A percentile compares a stretch with the other conserved stretches of the same genome.
These are phyloP conservation scores for Artemia sinica DNA, from an alignment of 2,888 invertebrate genomes.

Conservation along the genomic window DNA sequence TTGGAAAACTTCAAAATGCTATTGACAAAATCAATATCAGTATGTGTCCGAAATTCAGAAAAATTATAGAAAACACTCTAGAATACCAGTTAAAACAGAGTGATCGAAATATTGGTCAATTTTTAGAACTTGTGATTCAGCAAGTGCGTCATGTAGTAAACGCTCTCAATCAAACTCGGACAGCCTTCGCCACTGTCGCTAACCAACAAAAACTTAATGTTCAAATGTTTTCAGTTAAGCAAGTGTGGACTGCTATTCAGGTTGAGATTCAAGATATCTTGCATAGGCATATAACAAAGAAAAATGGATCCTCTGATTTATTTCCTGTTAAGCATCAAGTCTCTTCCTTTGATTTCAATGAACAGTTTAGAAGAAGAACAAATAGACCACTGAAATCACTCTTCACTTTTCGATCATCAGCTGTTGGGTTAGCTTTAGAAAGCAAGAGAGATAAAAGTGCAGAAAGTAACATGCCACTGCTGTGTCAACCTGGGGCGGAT, in stretches of 20 bases:
- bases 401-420: slow-evolving; percentile 52
- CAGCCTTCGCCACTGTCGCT: slow-evolving; percentile 5
- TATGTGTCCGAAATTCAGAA: slow-evolving; percentile 10
- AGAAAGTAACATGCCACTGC: slow-evolving; percentile 42
- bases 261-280: slow-evolving; percentile 27
- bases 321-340: slow-evolving; percentile 24
- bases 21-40: slow-evolving; percentile 7
- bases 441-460: slow-evolving; percentile 24
- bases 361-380: slow-evolving; percentile 35
- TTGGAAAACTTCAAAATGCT: background rate
- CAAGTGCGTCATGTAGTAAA: slow-evolving; percentile 64
- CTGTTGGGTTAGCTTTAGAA: slow-evolving; percentile 22
- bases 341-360: slow-evolving; percentile 33
- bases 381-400: slow-evolving; percentile 35
- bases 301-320: slow-evolving; percentile 23
- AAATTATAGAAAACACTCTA: background rate
- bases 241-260: slow-evolving; percentile 32
- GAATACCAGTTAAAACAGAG: background rate
- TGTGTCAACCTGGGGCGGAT: slow-evolving; percentile 56
- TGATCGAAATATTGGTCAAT: slow-evolving; percentile 31
- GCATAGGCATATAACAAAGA: slow-evolving; percentile 24
- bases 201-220: background rate
- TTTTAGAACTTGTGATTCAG: slow-evolving; percentile 56
- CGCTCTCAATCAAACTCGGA: slow-evolving; percentile 52
- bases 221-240: slow-evolving; percentile 28